These are phyloP conservation scores for Lethrus apterus DNA, from an alignment of 1,140 invertebrate species.

Conservation along the genomic window DNA sequence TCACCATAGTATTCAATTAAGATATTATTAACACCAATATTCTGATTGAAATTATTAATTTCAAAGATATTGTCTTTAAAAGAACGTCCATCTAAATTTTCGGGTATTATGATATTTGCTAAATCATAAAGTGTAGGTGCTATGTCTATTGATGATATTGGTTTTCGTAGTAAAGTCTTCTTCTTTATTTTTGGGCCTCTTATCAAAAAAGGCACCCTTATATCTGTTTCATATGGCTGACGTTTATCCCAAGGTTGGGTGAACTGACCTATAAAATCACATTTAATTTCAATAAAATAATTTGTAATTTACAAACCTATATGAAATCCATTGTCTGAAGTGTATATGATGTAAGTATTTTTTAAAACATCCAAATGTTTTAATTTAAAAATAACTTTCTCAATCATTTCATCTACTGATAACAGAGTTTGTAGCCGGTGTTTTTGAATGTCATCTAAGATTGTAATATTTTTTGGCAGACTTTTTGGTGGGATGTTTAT, in stretches of 20 bases:
- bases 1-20: constrained; percentile 77
- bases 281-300: not conserved
- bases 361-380: constrained; percentile 49
- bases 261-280: constrained; percentile 60
- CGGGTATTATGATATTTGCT: constrained; percentile 45
- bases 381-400: constrained; percentile 52
- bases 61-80: constrained; percentile 38
- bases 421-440: constrained; percentile 69
- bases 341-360: constrained; percentile 74
- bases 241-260: constrained; percentile 79
- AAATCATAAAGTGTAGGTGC: constrained; percentile 72
- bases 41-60: too few species aligned
- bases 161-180: constrained; percentile 43
- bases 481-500: constrained; percentile 55
- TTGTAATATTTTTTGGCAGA: constrained; percentile 48
- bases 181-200: constrained; percentile 60
- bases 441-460: constrained; percentile 61
- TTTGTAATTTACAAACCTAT: constrained; percentile 52
- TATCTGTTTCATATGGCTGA: constrained; percentile 83
- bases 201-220: constrained; percentile 72
- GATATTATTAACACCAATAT: constrained; percentile 37
- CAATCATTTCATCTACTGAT: constrained; percentile 80
- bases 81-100: constrained; percentile 59
- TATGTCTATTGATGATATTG: constrained; percentile 71
- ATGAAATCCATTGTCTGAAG: constrained; percentile 87